Conservation (phyloP, 2,888 invertebrate genomes). For the Priocnemis perturbator region DNA sequence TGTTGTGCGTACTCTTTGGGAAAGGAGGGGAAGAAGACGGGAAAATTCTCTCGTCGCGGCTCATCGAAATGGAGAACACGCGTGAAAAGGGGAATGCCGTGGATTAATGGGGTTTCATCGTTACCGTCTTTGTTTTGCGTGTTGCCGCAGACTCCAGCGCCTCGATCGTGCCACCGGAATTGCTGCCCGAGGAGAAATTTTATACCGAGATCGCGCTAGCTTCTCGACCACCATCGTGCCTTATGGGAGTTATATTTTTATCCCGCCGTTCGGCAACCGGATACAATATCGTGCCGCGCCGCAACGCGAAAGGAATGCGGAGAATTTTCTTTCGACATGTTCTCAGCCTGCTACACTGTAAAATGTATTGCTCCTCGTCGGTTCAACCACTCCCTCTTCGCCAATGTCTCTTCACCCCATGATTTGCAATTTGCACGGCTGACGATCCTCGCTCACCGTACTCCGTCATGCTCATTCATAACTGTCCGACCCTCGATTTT, state of each 20-base stretch:
- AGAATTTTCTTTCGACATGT: constrained; percentile 29
- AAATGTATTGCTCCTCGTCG: constrained; percentile 4
- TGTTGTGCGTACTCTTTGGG: too few relatives aligned
- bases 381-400: background rate
- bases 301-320: constrained; percentile 29
- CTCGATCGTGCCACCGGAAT: constrained; percentile 15
- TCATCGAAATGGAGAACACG: constrained; percentile 25
- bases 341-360: constrained; percentile 5
- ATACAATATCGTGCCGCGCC: constrained; percentile 41
- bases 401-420: too few relatives aligned
- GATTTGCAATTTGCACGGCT: too few relatives aligned
- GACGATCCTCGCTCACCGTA: background rate
- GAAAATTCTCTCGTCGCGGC: constrained; percentile 13
- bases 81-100: constrained; percentile 10
- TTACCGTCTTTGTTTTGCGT: constrained; percentile 9
- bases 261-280: constrained; percentile 13
- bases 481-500: too few relatives aligned
- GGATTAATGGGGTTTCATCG: constrained; percentile 33
- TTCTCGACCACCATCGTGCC: constrained; percentile 14
- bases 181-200: constrained; percentile 33
- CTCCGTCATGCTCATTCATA: background rate
- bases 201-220: constrained; percentile 13
- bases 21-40: background rate
- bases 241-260: constrained; percentile 47
- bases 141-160: background rate